Evolutionary conservation across 2,888 invertebrate genomes (phyloP).

Genomic region (Diploptera punctata): DNA sequence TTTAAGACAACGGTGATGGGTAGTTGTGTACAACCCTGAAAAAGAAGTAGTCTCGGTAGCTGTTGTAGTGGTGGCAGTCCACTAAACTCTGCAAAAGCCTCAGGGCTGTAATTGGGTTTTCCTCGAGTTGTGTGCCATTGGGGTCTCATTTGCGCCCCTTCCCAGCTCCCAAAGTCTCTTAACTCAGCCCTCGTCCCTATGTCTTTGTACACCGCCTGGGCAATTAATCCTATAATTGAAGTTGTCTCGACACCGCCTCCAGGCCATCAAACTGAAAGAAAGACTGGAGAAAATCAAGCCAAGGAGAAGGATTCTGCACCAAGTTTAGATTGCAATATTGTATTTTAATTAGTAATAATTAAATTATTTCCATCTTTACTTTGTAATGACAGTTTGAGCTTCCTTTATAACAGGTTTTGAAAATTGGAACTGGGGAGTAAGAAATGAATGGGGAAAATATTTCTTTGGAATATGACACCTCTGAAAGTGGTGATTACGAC

Average conservation of each 20-base stretch:
- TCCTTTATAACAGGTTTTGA: too few species aligned
- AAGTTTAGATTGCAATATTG: too few species aligned
- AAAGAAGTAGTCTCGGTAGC: not conserved
- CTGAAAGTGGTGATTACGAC: too few species aligned
- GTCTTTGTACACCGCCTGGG: constrained; percentile 42
- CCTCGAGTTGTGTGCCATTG: constrained; percentile 42
- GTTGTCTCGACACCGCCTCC: constrained; percentile 39
- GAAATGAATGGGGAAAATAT: too few species aligned
- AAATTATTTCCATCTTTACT: too few species aligned
- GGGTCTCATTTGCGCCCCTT: constrained; percentile 43
- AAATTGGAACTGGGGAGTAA: too few species aligned
- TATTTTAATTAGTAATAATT: too few species aligned
- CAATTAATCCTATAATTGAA: constrained; percentile 44
- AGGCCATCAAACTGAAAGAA: constrained; percentile 9
- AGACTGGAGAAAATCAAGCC: constrained; percentile 2
- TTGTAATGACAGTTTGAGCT: too few species aligned
- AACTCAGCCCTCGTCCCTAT: constrained; percentile 23
- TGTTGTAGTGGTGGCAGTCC: constrained; percentile 24
- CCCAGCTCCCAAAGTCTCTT: constrained; percentile 12
- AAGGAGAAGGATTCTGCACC: not conserved
- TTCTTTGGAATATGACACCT: too few species aligned
- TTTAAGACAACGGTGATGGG: too few species aligned
- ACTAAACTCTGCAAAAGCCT: constrained; percentile 24
- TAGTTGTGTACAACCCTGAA: too few species aligned
- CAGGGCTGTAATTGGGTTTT: constrained; percentile 41